Percentiles rank a stretch among this genome's conserved stretches.
Evolutionary conservation across 2,113 vertebrate genomes (phyloP).

Genomic region (Dromiciops gliroides): DNA sequence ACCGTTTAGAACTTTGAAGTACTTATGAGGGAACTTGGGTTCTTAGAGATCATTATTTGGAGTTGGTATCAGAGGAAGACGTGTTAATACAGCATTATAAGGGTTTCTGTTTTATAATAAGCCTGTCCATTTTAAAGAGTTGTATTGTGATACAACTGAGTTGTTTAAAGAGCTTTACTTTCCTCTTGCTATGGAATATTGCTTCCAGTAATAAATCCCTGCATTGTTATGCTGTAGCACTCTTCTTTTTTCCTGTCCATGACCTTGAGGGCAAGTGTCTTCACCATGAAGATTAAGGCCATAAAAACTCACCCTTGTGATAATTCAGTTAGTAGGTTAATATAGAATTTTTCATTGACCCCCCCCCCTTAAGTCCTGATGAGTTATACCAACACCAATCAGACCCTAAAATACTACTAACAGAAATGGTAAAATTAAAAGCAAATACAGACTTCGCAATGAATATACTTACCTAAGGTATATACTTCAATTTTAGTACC

Average conservation of each 20-base stretch:
- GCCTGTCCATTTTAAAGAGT: neutral
- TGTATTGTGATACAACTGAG: neutral
- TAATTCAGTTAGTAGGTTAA: neutral
- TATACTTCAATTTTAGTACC: constrained; percentile 6
- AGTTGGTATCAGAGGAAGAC: neutral
- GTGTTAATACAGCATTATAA: neutral
- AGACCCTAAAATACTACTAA: neutral
- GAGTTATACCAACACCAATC: neutral
- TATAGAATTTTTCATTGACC: neutral
- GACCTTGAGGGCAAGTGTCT: neutral
- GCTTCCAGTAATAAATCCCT: neutral
- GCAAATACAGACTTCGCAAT: neutral
- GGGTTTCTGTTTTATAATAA: neutral
- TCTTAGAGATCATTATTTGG: neutral
- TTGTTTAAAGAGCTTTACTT: neutral
- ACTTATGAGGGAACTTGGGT: neutral
- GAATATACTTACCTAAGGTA: neutral
- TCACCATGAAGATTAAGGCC: neutral
- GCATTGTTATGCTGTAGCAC: neutral
- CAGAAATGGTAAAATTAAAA: neutral
- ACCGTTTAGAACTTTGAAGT: neutral
- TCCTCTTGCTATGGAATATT: neutral
- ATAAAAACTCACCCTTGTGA: neutral
- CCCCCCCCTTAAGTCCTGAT: neutral
- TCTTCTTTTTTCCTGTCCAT: neutral